phyloP scores from a whole-genome alignment of 2,797 vertebrate species.

The Rhincodon typus region DNA sequence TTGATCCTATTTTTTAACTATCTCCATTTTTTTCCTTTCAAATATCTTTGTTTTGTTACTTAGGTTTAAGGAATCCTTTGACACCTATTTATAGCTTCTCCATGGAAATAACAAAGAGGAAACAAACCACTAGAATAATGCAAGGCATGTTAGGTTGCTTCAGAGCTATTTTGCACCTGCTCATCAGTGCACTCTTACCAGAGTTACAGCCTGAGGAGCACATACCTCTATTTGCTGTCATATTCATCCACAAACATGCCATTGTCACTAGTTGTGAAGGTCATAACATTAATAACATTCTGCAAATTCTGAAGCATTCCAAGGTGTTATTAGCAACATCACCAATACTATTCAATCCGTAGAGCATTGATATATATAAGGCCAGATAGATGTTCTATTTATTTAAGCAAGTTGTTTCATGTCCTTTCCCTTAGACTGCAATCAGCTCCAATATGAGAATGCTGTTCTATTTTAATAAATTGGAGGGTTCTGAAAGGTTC shows the following conservation, averaged over 20 bases:
- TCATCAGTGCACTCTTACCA: neutral
- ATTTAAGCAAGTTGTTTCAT: neutral
- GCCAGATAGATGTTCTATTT: neutral
- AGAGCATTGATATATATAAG: neutral
- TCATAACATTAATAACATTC: neutral
- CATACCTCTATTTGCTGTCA: neutral
- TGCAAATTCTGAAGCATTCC: neutral
- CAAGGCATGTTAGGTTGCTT: neutral
- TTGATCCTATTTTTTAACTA: neutral
- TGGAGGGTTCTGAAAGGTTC: neutral
- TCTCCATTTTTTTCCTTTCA: neutral
- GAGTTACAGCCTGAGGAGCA: neutral
- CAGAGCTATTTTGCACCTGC: neutral
- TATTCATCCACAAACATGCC: neutral
- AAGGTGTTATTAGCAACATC: neutral
- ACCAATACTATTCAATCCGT: neutral
- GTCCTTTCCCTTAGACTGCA: neutral
- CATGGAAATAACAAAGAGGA: neutral
- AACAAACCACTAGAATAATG: neutral
- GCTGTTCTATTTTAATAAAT: neutral
- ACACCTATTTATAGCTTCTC: neutral
- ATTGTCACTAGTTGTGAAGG: neutral
- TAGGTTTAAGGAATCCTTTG: neutral
- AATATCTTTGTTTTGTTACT: neutral
- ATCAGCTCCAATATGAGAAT: neutral